Base-by-base conservation (phyloP, 2,797 vertebrate genomes). In the Mus spretus region DNA sequence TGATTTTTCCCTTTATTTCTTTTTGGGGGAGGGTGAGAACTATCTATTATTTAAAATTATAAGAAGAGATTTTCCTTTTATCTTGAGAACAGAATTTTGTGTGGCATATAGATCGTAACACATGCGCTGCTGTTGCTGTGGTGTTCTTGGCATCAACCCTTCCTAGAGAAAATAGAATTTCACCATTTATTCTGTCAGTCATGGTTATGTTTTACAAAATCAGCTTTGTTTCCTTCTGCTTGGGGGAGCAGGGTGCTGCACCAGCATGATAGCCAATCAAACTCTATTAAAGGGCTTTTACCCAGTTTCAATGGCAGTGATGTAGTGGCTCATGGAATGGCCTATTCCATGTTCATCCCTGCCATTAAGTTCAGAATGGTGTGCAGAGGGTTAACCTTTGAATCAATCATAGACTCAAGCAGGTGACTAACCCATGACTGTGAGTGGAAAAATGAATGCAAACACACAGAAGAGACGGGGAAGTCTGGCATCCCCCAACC, bases 81-180 rank as follows among this genome's bases (percentile, higher is more conserved):
- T 82, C 57, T 94, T 75, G 82, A 82, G 3, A 91, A 57, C 47
- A 84, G 93, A 91, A 65, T 72, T 31, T 74, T 81, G n/a, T 79
- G 2, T 11, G 20, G 77, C 13, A 1, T 8, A 19, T 47, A 72
- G 70, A 78, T 89, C 94, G 37, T 89, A 20, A 87, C 7, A 28
- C 17, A 63, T 34, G 3, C 12, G 28, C 72, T 77, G n/a, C 26
- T 78, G 87, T 67, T 88, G n/a, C 81, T 57, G 14, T 79, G 14
- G 20, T 70, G 37, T 55, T 55, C 47, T 20, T 34, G 70, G 11
- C 88, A 80, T n/a, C 37, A 67, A 13, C 70, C 3, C 50, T 89
- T 19, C 8, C n/a, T 26, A 47, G 26, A 96, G 34, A 78, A 90
- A 79, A 40, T 47, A 57, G 7, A 75, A 91, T 90, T 82, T 61